Conservation (phyloP, 2,797 vertebrate species). For the Propithecus perrieri region DNA sequence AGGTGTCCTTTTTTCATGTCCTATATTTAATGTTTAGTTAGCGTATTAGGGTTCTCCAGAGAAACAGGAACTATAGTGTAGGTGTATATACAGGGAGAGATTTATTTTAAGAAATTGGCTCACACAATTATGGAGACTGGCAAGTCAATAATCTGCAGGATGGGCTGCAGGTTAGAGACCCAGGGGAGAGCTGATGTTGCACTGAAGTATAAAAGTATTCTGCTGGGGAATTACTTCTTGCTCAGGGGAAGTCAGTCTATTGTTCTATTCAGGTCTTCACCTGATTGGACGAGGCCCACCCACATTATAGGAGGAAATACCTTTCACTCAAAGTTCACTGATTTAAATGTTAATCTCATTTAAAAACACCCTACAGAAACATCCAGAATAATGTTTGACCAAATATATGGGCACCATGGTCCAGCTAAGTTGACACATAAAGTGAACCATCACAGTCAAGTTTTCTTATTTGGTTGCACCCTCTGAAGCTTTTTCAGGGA, state of each 20-base stretch:
- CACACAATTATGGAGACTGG: neutral
- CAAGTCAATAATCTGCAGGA: neutral
- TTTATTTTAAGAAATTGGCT: conserved; percentile 2
- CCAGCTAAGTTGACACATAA: neutral
- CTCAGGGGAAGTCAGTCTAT: neutral
- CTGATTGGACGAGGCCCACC: neutral
- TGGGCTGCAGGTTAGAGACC: neutral
- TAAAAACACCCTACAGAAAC: neutral
- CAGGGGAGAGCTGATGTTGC: neutral
- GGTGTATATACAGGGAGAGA: neutral
- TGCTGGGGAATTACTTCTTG: neutral
- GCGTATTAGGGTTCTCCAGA: neutral
- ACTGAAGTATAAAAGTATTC: neutral
- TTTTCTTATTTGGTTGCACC: neutral
- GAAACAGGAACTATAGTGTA: neutral
- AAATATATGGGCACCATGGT: neutral
- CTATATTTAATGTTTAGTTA: conserved; percentile 34
- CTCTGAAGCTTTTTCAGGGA: neutral
- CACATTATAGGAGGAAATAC: neutral
- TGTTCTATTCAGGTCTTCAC: neutral
- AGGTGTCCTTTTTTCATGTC: neutral
- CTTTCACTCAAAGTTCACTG: neutral
- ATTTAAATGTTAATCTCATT: conserved; percentile 13
- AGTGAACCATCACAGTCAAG: neutral
- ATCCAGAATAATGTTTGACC: neutral